phyloP scores from a whole-genome alignment of 1,140 invertebrate genomes.

The Leptinotarsa defecta region DNA sequence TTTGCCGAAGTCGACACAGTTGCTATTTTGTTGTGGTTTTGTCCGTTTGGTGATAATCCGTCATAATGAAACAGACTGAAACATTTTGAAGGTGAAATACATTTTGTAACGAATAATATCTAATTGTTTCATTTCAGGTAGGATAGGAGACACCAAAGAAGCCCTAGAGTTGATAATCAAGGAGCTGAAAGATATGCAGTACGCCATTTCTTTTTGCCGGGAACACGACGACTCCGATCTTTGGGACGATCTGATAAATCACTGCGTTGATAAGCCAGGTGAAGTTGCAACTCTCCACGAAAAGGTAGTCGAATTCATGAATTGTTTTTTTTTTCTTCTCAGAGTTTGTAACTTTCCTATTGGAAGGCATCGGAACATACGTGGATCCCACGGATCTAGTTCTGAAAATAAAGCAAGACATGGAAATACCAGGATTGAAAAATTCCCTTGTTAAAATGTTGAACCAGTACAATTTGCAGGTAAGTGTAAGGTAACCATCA shows the following conservation, averaged over 20 bases:
- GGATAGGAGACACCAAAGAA: slow-evolving; percentile 91
- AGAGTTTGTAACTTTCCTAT: slow-evolving; percentile 76
- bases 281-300: slow-evolving; percentile 37
- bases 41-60: neutral
- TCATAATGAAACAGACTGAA: no score
- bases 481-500: slow-evolving; percentile 46
- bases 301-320: slow-evolving; percentile 41
- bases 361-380: slow-evolving; percentile 85
- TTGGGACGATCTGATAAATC: slow-evolving; percentile 92
- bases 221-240: slow-evolving; percentile 93
- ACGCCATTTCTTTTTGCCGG: slow-evolving; percentile 96
- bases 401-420: slow-evolving; percentile 78
- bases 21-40: no score
- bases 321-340: slow-evolving; percentile 36
- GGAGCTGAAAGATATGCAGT: slow-evolving; percentile 76
- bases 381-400: slow-evolving; percentile 89
- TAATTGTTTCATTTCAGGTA: slow-evolving; percentile 57
- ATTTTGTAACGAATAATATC: no score
- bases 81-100: no score
- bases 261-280: slow-evolving; percentile 86
- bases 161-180: slow-evolving; percentile 89
- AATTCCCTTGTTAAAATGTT: slow-evolving; percentile 94
- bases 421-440: slow-evolving; percentile 87
- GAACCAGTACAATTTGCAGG: slow-evolving; percentile 92
- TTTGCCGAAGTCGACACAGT: no score